Base-by-base conservation (phyloP, 2,797 vertebrate genomes). In the Geotrypetes seraphini region DNA sequence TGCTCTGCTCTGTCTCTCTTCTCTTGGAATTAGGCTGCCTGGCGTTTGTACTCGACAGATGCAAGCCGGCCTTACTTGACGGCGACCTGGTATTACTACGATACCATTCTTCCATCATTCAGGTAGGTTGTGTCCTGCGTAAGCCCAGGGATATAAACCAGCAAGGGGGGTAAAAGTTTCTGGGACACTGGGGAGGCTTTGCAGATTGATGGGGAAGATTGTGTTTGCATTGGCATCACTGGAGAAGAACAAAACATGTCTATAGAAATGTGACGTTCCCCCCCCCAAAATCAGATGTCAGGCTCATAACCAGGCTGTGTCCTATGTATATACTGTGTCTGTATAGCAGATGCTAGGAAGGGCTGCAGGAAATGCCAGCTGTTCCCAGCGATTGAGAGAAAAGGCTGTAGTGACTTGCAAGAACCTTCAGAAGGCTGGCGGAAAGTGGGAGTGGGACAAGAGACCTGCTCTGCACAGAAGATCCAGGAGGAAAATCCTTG, bases 31-130 rank as follows among this genome's bases (percentile, higher is more conserved):
- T 49, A 97, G 95, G 94, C 95, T 39, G 93, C 95, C 1, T 98
- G 95, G 95, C 92, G 95, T 53, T 81, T 97, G 27, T 98, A 98
- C 64, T 96, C 94, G 1, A 97, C 94, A 0, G 94, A 98, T 16
- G 69, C 50, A 16, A 88, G 84, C 76, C 85, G 88, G 36, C 83
- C 53, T 3, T 98, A 98, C 74, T 80, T 98, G 60, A 95, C 90
- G 1, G 94, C 95, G 36, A 98, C 95, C 3, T 98, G 95, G 95
- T 96, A 93, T 74, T 97, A 97, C 81, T 98, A 98, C n/a, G 95
- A 97, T 84, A 96, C 92, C 68, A 88, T 98, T 65, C 83, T 98
- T 43, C 95, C 95, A 2, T 87, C 94, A n/a, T 88, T 97, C 86
- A 97, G 92, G 95, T 97, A 88, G 53, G 81, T 12, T 10, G 16